Base-by-base conservation (phyloP, 2,888 invertebrate genomes). In the Epiblema foenella region DNA sequence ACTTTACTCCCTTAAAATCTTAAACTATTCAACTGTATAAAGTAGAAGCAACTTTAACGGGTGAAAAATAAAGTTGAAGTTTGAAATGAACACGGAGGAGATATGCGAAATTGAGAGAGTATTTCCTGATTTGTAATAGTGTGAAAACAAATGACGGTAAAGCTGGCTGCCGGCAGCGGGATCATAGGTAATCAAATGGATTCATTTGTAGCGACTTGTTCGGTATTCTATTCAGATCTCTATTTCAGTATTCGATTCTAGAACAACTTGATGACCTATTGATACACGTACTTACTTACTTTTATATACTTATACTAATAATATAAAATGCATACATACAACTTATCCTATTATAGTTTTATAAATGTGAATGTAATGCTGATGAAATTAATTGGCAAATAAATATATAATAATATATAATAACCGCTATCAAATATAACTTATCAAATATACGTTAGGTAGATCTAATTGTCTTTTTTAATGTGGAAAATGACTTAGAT, bases 181-280 rank as follows among this genome's bases (percentile, higher is more conserved):
- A 79, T 77, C 79, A 77, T 76, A 75, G 74, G 79, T 81, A 80
- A 84, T 84, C 83, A 83, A 83, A 82, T 77, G 81, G 80, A 85
- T 85, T 72, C 68, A 68, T 72, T 83, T 83, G 83, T 77, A 72
- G 64, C 73, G 75, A 75, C 77, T 76, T 77, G 76, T 76, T 73
- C 68, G 64, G n/a, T 29, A 54, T n/a, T 46, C 33, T 33, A 37
- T 20, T 49, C n/a, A 57, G 57, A 70, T 70, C 72, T 67, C 39
- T 39, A 8, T 29, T n/a, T 24, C 15, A 42, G 18, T 65, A 56
- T 56, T 51, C 12, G 46, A 59, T 70, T 69, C 67, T 64, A 49
- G 42, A 17, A 49, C 54, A 46, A 51, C 51, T 57, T 37, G 57
- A 20, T 24, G 17, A n/a, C 8, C 29, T 54, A 60, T 60, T 39